A percentile compares a stretch with the other conserved stretches of the same genome.
Evolutionary conservation across 2,888 invertebrate genomes (phyloP).

Genomic region (Cerceris ruficornis): DNA sequence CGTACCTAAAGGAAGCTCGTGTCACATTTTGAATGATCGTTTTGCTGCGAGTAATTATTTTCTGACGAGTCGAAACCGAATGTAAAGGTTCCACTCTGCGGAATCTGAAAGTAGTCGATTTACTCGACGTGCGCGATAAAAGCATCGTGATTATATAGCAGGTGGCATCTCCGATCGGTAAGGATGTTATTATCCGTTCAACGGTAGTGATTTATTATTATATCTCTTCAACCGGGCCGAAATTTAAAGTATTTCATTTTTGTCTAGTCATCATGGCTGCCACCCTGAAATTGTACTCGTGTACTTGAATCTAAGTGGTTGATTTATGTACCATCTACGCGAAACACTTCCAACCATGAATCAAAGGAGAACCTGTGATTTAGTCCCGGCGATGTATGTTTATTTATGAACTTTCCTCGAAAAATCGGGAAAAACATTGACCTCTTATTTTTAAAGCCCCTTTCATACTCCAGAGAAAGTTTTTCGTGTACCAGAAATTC

Average conservation of each 20-base stretch:
- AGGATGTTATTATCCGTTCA: constrained; percentile 14
- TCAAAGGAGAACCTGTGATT: constrained; percentile 55
- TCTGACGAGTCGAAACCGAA: background rate
- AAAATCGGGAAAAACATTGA: constrained; percentile 17
- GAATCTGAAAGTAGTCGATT: background rate
- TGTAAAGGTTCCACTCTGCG: background rate
- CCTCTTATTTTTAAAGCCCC: background rate
- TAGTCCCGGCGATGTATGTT: constrained; percentile 45
- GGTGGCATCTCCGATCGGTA: background rate
- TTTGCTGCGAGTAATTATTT: background rate
- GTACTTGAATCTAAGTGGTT: constrained; percentile 44
- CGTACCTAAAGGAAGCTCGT: background rate
- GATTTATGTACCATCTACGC: constrained; percentile 45
- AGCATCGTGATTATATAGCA: constrained; percentile 11
- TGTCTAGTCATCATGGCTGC: constrained; percentile 29
- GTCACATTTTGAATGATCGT: background rate
- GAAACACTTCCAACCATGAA: constrained; percentile 38
- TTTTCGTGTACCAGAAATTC: no score
- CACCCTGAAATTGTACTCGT: constrained; percentile 30
- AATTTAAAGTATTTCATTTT: constrained; percentile 28
- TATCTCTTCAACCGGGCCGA: constrained; percentile 10
- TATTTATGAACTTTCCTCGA: constrained; percentile 44
- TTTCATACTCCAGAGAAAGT: no score
- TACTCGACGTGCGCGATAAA: constrained; percentile 2
- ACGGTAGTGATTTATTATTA: constrained; percentile 17